Percentiles rank a stretch among this genome's conserved stretches.
Evolutionary conservation across 2,113 vertebrate species (phyloP).

Genomic region (Halcyon senegalensis): DNA sequence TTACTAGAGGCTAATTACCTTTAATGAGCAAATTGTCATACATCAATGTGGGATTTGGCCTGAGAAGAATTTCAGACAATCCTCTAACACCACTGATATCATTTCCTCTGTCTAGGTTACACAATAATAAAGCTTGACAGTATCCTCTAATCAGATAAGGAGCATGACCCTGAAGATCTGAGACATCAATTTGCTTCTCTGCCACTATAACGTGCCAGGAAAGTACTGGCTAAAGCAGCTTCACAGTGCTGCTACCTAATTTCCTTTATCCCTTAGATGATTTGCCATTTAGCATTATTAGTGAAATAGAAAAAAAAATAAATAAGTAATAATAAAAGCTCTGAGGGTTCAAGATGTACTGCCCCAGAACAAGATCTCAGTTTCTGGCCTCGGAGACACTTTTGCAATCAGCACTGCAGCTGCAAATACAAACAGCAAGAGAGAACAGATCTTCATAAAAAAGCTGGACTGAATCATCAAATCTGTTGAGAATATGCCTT

Average conservation of each 20-base stretch:
- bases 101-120: background rate
- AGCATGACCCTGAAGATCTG: background rate
- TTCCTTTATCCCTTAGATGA: background rate
- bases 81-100: background rate
- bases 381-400: slow-evolving; percentile 1
- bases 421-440: slow-evolving; percentile 28
- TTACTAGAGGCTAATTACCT: slow-evolving; percentile 8
- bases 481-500: slow-evolving; percentile 52
- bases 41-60: background rate
- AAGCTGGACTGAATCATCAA: slow-evolving; percentile 51
- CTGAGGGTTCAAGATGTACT: background rate
- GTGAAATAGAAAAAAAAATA: background rate
- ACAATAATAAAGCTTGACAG: background rate
- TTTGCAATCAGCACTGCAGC: background rate
- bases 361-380: background rate
- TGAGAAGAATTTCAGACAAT: background rate
- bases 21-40: slow-evolving; percentile 12
- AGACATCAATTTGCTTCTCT: background rate
- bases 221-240: background rate
- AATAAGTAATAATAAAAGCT: background rate
- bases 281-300: background rate
- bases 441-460: slow-evolving; percentile 24
- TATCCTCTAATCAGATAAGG: background rate
- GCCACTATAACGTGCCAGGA: background rate
- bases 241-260: background rate